Conservation (phyloP, 2,113 vertebrate genomes). For the Leucosticte australis region DNA sequence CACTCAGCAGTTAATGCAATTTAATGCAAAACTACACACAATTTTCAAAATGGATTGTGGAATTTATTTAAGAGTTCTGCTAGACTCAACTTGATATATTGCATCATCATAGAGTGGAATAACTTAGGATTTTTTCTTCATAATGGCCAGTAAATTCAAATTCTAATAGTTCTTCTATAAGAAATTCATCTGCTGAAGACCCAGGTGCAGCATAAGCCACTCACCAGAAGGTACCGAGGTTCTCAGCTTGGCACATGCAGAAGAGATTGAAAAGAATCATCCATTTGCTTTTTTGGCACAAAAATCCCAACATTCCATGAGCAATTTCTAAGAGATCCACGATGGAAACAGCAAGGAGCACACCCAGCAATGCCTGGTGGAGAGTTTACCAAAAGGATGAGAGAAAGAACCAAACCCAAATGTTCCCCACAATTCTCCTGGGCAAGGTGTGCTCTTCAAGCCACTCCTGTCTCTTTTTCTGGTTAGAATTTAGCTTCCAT, state of each 20-base stretch:
- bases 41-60: neutral
- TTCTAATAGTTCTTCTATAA: neutral
- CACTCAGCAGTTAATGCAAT: neutral
- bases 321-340: neutral
- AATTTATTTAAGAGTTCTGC: neutral
- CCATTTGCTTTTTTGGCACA: neutral
- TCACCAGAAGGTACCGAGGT: neutral
- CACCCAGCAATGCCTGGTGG: neutral
- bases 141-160: neutral
- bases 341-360: neutral
- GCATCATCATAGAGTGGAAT: neutral
- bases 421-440: neutral
- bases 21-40: neutral
- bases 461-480: neutral
- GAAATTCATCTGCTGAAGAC: neutral
- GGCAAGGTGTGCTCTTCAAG: neutral
- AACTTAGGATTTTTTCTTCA: neutral
- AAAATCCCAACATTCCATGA: neutral
- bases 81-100: neutral
- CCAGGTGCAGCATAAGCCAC: neutral
- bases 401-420: neutral
- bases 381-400: neutral
- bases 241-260: neutral
- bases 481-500: neutral
- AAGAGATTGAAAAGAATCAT: neutral